Evolutionary conservation across 2,888 invertebrate species (phyloP).

Genomic region (Resseliella maxima): DNA sequence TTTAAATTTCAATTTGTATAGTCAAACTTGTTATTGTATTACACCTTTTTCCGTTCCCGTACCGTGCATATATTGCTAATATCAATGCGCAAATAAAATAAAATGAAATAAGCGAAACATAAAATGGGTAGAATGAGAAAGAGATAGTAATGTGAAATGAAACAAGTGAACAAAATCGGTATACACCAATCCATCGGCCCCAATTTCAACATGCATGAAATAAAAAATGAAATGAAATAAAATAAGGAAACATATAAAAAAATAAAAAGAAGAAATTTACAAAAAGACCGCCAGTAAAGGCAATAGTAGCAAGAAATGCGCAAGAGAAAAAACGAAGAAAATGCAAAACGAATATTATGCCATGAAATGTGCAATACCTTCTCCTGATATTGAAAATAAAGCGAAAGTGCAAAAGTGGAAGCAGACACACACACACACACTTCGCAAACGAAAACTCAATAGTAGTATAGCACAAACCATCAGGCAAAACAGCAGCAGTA

Average conservation of each 20-base stretch:
- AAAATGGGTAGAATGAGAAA: neutral
- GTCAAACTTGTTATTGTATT: slow-evolving; percentile 15
- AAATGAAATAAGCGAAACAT: neutral
- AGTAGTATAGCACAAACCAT: neutral
- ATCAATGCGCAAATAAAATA: slow-evolving; percentile 43
- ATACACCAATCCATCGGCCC: neutral
- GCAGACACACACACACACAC: neutral
- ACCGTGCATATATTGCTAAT: slow-evolving; percentile 29
- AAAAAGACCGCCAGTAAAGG: neutral
- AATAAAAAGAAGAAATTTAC: neutral
- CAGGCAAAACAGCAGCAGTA: neutral
- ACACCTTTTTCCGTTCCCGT: neutral
- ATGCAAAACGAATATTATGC: slow-evolving; percentile 48
- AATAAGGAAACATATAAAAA: slow-evolving; percentile 19
- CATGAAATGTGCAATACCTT: slow-evolving; percentile 43
- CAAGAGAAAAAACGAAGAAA: slow-evolving; percentile 1
- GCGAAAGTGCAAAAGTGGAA: neutral
- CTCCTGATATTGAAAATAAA: slow-evolving; percentile 36
- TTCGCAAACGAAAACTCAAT: neutral
- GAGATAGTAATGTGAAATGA: too few species aligned
- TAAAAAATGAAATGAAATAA: slow-evolving; percentile 53
- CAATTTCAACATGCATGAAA: slow-evolving; percentile 31
- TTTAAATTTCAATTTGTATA: slow-evolving; percentile 55
- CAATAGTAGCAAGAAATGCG: neutral
- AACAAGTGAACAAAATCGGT: too few species aligned